A percentile compares a stretch with the other conserved stretches of the same genome.
Conservation (phyloP, 2,888 invertebrate genomes). For the Apomyelois bistriatella region DNA sequence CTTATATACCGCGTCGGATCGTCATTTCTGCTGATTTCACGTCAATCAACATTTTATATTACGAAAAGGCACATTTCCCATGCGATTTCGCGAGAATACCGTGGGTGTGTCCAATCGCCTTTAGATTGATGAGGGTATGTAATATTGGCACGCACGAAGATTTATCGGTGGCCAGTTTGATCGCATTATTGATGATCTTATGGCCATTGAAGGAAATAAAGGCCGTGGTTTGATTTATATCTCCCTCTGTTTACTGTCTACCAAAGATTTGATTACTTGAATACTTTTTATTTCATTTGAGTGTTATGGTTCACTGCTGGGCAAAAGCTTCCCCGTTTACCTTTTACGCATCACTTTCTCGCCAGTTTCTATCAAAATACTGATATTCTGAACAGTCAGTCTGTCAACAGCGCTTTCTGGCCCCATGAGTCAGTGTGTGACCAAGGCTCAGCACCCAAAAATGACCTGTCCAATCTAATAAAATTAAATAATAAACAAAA, state of each 20-base stretch:
- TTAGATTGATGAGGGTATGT: conserved; percentile 14
- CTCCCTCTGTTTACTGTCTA: background rate
- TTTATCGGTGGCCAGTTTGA: background rate
- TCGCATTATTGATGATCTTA: background rate
- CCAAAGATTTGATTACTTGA: too few species aligned
- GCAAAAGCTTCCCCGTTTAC: too few species aligned
- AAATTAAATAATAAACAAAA: too few species aligned
- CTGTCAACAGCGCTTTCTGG: too few species aligned
- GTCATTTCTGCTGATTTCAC: conserved; percentile 4
- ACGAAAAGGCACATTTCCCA: background rate
- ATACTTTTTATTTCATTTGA: too few species aligned
- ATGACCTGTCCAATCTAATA: too few species aligned
- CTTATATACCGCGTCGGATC: background rate
- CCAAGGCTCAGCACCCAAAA: too few species aligned
- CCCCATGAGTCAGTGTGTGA: too few species aligned
- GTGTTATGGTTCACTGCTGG: too few species aligned
- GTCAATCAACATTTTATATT: conserved; percentile 6
- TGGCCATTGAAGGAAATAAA: background rate
- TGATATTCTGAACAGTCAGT: too few species aligned
- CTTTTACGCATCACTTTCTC: too few species aligned
- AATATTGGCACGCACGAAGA: conserved; percentile 13
- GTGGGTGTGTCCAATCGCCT: conserved; percentile 11
- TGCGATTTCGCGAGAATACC: background rate
- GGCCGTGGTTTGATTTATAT: background rate
- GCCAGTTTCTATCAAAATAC: too few species aligned